A percentile compares a stretch with the other conserved stretches of the same genome.
Conservation (phyloP, 2,797 vertebrate species). For the Mormyrus hasselquistii region DNA sequence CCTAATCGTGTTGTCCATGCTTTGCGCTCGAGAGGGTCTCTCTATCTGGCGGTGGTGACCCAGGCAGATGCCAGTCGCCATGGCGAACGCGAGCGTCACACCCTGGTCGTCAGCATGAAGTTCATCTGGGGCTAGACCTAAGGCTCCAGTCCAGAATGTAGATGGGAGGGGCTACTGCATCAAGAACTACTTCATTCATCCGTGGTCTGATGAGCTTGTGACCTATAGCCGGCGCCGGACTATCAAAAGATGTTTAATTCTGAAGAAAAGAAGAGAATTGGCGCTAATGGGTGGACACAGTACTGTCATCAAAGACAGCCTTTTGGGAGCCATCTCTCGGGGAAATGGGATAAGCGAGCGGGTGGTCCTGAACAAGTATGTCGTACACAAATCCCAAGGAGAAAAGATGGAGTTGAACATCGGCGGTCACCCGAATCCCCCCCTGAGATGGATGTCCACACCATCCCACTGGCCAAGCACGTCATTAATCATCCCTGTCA, state of each 20-base stretch:
- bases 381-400: neutral
- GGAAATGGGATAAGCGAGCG: neutral
- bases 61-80: neutral
- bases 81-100: neutral
- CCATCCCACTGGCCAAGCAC: neutral
- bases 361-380: neutral
- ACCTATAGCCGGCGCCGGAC: neutral
- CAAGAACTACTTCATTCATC: neutral
- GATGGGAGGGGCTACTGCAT: neutral
- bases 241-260: neutral
- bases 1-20: neutral
- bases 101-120: neutral
- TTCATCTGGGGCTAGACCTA: neutral
- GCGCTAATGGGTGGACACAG: neutral
- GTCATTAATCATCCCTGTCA: conserved; percentile 5
- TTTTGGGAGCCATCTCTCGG: neutral
- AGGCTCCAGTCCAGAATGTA: neutral
- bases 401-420: neutral
- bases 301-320: neutral
- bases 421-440: neutral
- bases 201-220: neutral
- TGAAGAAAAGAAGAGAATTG: neutral
- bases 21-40: neutral
- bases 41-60: neutral
- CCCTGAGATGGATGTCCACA: neutral